phyloP scores from a whole-genome alignment of 92 coral and sea anemone genomes.

The Porites rus region DNA sequence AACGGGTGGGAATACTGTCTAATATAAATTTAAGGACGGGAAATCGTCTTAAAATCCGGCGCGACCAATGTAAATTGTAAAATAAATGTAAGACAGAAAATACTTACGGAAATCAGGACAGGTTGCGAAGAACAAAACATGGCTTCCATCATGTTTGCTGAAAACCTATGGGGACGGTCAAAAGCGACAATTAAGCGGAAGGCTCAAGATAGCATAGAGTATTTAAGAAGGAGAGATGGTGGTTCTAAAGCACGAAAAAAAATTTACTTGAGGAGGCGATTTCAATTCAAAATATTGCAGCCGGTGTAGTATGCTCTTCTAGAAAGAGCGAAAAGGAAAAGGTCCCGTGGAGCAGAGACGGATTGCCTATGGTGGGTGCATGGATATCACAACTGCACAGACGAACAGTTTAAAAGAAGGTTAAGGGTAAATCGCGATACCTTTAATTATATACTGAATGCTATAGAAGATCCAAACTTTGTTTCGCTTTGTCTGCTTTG shows the following conservation, averaged over 20 bases:
- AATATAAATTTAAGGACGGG: constrained; percentile 21
- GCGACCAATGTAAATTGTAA: neutral
- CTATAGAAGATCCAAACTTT: neutral
- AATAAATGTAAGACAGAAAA: too few species aligned
- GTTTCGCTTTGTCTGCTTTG: too few species aligned
- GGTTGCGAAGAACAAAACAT: neutral
- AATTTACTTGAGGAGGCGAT: constrained; percentile 29
- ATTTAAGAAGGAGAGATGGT: constrained; percentile 14
- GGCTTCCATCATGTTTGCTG: constrained; percentile 9
- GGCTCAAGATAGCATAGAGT: constrained; percentile 4
- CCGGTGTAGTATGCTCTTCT: constrained; percentile 35
- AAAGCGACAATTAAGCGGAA: neutral
- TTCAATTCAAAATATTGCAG: constrained; percentile 45
- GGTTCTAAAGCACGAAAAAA: constrained; percentile 8
- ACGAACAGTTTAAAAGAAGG: constrained; percentile 58
- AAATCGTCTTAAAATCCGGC: neutral
- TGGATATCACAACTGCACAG: constrained; percentile 55
- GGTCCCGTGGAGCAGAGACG: constrained; percentile 39
- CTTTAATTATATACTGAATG: constrained; percentile 17
- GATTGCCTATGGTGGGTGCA: constrained; percentile 58
- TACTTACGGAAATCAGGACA: neutral
- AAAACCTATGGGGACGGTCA: neutral
- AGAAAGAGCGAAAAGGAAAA: constrained; percentile 45
- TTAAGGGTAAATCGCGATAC: constrained; percentile 47
- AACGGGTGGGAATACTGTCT: constrained; percentile 16